Percentiles rank a stretch among this genome's conserved stretches.
Conservation (phyloP, 2,113 vertebrate genomes). For the Balaeniceps rex region DNA sequence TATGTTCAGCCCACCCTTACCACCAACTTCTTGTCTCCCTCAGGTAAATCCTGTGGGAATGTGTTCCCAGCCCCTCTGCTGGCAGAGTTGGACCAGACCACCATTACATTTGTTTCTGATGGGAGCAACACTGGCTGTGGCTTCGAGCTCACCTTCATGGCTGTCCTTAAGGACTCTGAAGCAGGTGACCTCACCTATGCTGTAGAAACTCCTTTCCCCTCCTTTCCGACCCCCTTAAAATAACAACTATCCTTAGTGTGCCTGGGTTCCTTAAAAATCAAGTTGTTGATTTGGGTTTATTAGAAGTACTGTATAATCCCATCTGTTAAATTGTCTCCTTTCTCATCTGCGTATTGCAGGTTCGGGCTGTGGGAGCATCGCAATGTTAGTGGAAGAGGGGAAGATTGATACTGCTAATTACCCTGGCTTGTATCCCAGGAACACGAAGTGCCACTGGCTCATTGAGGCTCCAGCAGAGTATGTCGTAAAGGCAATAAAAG, state of each 20-base stretch:
- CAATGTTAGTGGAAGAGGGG: not conserved
- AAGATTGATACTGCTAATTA: conserved; percentile 58
- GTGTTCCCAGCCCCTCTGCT: not conserved
- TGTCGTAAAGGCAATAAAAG: conserved; percentile 36
- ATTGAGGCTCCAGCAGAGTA: conserved; percentile 27
- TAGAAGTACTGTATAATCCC: not conserved
- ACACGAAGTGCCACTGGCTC: conserved; percentile 36
- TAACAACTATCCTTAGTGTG: not conserved
- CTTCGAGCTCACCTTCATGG: not conserved
- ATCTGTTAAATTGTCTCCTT: not conserved
- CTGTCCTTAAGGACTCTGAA: not conserved
- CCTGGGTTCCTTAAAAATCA: not conserved
- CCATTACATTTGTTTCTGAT: not conserved
- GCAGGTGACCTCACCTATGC: not conserved
- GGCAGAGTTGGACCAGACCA: not conserved
- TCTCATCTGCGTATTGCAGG: not conserved
- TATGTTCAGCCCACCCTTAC: not conserved
- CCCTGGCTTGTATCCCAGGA: conserved; percentile 21
- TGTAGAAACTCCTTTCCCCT: not conserved
- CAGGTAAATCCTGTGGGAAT: not conserved
- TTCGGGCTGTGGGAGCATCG: not conserved
- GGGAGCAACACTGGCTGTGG: not conserved
- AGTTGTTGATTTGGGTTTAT: not conserved
- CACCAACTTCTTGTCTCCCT: not conserved
- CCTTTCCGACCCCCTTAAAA: not conserved